Base-by-base conservation (phyloP, 2,888 invertebrate species). In the Prostheceraeus crozeri region DNA sequence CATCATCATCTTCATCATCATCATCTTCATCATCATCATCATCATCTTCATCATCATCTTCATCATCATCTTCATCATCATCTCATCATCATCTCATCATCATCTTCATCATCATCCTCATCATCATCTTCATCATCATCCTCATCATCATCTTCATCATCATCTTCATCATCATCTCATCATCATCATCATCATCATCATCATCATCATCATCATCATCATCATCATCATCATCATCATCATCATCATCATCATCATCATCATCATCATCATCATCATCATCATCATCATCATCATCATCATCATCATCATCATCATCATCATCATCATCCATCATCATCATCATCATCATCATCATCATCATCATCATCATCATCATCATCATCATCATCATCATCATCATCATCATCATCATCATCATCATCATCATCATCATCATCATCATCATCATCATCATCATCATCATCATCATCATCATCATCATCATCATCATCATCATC, bases 81-180 rank as follows among this genome's bases (percentile, higher is more conserved):
- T 60, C 56, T 57, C 57, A 57, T 60, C 31, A 31, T 25, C 54
- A 48, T 59, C 60, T 60, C 56, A 59, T 60, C 60, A 58, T 60
- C 45, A 60, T 59, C 56, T 30, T 57, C 57, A 57, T 60, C 31
- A 31, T 25, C 40, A 48, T 59, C 60, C 36, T 60, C 45, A 59
- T 60, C 60, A 58, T 60, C 45, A 60, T 59, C 56, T 30, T 57
- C 57, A 57, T 60, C 23, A 31, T 25, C 54, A 48, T 59, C 55
- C 36, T 60, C 56, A 59, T 60, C 55, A 58, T 60, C 56, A 60
- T 59, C 45, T 30, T 57, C 57, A 57, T 60, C 23, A 31, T 25
- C 33, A 33, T 33, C 8, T 8, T 33, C 33, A 33, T 33, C 33
- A 33, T 33, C 33, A 33, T 40, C 87, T 84, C 61, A 70, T 77